These are phyloP conservation scores for Amphiura filiformis DNA, from an alignment of 35 echinoderm and acorn worm genomes.

Conservation along the genomic window DNA sequence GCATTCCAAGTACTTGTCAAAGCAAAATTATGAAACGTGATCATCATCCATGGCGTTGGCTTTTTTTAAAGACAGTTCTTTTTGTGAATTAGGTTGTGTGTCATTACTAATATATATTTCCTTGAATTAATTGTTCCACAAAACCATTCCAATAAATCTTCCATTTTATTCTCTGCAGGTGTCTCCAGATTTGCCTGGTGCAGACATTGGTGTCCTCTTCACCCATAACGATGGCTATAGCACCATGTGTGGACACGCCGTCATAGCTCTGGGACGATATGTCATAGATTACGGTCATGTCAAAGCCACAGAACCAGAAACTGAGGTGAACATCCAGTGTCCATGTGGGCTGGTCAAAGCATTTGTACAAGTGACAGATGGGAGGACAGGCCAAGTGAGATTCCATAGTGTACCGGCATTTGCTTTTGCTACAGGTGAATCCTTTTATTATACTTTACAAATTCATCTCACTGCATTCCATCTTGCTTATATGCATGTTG, in stretches of 20 bases:
- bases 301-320: conserved; percentile 55
- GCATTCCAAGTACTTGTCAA: no score
- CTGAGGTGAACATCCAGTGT: conserved; percentile 80
- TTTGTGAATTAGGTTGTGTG: no score
- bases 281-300: conserved; percentile 68
- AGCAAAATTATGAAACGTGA: no score
- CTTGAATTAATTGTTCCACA: no score
- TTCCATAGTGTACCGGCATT: conserved; percentile 94
- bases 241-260: conserved; percentile 90
- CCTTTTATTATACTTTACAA: not conserved
- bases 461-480: not conserved
- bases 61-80: no score
- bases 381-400: conserved; percentile 56
- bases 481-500: not conserved
- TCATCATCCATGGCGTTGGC: no score
- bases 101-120: no score
- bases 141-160: no score
- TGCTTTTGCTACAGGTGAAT: conserved; percentile 71
- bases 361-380: conserved; percentile 70
- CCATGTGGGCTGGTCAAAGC: conserved; percentile 89
- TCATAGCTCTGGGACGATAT: conserved; percentile 72
- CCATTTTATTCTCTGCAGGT: not conserved
- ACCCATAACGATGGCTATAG: conserved; percentile 93
- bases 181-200: conserved; percentile 51
- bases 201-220: conserved; percentile 74